A percentile compares a stretch with the other conserved stretches of the same genome.
phyloP scores from a whole-genome alignment of 2,888 invertebrate species.

The Drosophila merina region DNA sequence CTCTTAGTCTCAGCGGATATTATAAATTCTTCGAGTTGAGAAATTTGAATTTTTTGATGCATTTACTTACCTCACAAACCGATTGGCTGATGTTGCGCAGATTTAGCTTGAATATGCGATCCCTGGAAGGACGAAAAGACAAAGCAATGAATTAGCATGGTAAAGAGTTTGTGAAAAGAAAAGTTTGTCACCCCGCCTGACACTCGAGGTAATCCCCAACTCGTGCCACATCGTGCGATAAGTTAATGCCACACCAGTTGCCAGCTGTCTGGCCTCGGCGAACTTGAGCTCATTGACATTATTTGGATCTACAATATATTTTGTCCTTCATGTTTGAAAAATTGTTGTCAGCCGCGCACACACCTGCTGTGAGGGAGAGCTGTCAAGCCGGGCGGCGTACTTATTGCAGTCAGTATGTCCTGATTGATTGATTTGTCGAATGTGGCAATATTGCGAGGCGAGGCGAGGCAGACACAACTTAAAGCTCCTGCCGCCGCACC shows the following conservation, averaged over 20 bases:
- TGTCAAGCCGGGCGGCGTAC: slow-evolving; percentile 29
- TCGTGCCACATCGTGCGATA: slow-evolving; percentile 69
- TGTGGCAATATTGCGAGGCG: slow-evolving; percentile 66
- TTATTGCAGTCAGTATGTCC: slow-evolving; percentile 48
- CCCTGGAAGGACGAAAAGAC: slow-evolving; percentile 84
- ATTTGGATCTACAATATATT: slow-evolving; percentile 8
- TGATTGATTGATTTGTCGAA: slow-evolving; percentile 71
- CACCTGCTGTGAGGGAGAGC: slow-evolving; percentile 53
- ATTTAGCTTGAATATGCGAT: slow-evolving; percentile 88
- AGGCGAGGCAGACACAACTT: slow-evolving; percentile 47
- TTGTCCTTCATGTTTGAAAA: slow-evolving; percentile 51
- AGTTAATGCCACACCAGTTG: slow-evolving; percentile 61
- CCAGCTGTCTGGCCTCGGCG: slow-evolving; percentile 40
- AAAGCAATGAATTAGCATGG: slow-evolving; percentile 48
- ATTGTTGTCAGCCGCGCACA: slow-evolving; percentile 51
- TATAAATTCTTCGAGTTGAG: background rate
- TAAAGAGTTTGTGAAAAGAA: slow-evolving; percentile 19
- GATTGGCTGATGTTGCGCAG: slow-evolving; percentile 88
- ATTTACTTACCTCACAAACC: slow-evolving; percentile 87
- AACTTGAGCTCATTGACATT: slow-evolving; percentile 46
- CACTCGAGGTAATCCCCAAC: slow-evolving; percentile 68
- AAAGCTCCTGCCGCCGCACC: slow-evolving; percentile 36
- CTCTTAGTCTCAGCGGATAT: slow-evolving; percentile 21
- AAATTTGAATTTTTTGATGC: background rate
- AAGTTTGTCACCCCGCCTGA: slow-evolving; percentile 41